phyloP scores from a whole-genome alignment of 1,140 invertebrate genomes.

The Drosophila orosa region DNA sequence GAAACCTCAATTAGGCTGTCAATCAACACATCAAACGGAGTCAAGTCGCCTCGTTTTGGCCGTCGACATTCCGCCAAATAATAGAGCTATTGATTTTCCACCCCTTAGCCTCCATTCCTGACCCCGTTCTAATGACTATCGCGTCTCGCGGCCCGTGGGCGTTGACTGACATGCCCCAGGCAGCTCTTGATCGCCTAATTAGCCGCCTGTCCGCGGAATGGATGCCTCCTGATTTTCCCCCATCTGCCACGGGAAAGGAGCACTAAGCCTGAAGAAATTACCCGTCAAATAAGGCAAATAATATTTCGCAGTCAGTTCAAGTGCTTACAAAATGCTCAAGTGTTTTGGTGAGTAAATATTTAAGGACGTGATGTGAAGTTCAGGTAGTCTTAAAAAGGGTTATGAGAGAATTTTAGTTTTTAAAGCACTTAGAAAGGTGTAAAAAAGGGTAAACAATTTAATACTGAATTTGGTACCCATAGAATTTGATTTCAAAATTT shows the following conservation, averaged over 20 bases:
- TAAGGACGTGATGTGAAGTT: background rate
- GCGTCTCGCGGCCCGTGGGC: slow-evolving; percentile 39
- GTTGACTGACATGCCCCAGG: slow-evolving; percentile 50
- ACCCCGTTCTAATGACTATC: slow-evolving; percentile 54
- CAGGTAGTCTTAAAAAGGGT: background rate
- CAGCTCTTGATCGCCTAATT: slow-evolving; percentile 71
- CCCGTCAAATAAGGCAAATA: slow-evolving; percentile 29
- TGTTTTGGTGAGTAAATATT: background rate
- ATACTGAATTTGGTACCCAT: no score
- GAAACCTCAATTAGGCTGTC: slow-evolving; percentile 80
- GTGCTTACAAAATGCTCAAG: background rate
- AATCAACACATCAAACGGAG: slow-evolving; percentile 64
- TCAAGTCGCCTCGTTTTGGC: slow-evolving; percentile 18
- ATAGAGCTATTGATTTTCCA: slow-evolving; percentile 79
- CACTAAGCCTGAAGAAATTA: background rate
- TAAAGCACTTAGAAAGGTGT: no score
- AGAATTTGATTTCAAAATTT: no score
- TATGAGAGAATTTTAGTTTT: no score
- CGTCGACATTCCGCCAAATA: slow-evolving; percentile 61
- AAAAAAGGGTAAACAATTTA: no score
- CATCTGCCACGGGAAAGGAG: background rate
- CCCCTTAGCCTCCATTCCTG: slow-evolving; percentile 10
- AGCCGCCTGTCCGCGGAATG: slow-evolving; percentile 51
- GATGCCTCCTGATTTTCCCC: slow-evolving; percentile 34
- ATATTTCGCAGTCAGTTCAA: background rate